These are phyloP conservation scores for Zosterops japonicus DNA, from an alignment of 2,113 vertebrate genomes.

Conservation along the genomic window DNA sequence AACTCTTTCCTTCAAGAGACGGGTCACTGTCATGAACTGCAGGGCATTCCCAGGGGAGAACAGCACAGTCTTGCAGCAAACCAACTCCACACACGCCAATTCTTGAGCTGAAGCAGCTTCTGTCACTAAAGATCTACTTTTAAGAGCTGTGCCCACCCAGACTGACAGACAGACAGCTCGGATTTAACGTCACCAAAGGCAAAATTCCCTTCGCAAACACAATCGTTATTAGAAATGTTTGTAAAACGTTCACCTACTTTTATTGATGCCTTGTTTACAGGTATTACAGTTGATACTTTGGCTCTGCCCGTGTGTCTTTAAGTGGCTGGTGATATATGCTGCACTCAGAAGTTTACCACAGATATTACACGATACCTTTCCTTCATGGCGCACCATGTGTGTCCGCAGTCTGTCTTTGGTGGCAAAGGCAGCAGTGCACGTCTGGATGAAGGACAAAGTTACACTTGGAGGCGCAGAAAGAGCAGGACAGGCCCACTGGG, in stretches of 20 bases:
- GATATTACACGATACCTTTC: constrained; percentile 98
- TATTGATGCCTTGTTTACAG: constrained; percentile 94
- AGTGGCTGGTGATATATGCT: constrained; percentile 98
- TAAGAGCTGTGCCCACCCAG: background rate
- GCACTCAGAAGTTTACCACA: constrained; percentile 98
- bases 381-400: constrained; percentile 98
- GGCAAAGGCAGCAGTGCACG: constrained; percentile 97
- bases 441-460: constrained; percentile 79
- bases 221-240: constrained; percentile 41
- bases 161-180: background rate
- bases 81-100: background rate
- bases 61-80: constrained; percentile 13
- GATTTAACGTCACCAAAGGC: background rate
- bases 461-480: constrained; percentile 71
- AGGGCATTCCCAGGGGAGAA: background rate
- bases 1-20: background rate
- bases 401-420: constrained; percentile 98
- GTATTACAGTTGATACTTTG: constrained; percentile 92
- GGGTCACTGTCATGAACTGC: background rate
- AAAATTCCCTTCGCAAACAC: constrained; percentile 28
- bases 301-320: constrained; percentile 97
- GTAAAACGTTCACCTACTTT: constrained; percentile 76
- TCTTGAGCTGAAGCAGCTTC: background rate
- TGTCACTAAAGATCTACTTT: background rate
- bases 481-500: constrained; percentile 24